Evolutionary conservation across 2,113 vertebrate genomes (phyloP), one percentile per base, ranked within the genome.

Genomic region (Mormyrus lacerda): DNA sequence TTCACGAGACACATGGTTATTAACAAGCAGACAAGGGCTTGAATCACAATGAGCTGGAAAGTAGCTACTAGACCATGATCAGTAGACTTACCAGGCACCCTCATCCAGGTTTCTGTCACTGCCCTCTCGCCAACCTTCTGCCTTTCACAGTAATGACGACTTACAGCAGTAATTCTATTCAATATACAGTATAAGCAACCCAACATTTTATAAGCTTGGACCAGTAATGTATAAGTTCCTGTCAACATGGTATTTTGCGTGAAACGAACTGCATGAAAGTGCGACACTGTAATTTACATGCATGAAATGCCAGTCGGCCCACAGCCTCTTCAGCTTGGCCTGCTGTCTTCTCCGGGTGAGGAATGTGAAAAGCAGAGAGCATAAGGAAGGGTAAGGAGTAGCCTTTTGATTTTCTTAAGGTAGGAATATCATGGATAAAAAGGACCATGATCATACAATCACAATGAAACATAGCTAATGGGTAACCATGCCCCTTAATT

Each of bases 11-110:
- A 65, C 42, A 44, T 42, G 15, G 88, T 88, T 82, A 88, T 76
- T 88, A 88, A n/a, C 65, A 82, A 58, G n/a, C 65, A 44, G 88
- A 48, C 61, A 24, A 35, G 88, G 65, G 17, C n/a, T 53, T 15
- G 69, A 88, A 88, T 88, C 88, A 73, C 88, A 88, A 88, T 79
- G 65, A 88, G 88, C 88, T 44, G 55, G 55, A 87, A n/a, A 11
- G 19, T 39, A 44, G 39, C 87, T 87, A 24, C 87, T 27, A 87
- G 55, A 87, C 87, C 42, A 3, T 35, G 55, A 39, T 65, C 53
- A 87, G 87, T 44, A 58, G 35, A 21, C 85, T 42, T 65, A 24
- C 53, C 47, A 87, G 51, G 45, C 55, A 87, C 55, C 53, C 55
- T 31, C 31, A 35, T 44, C 55, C 35, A 45, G 73, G 73, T 51